phyloP scores from a whole-genome alignment of 2,888 invertebrate genomes.

The Dyspetes luteomarginatus region DNA sequence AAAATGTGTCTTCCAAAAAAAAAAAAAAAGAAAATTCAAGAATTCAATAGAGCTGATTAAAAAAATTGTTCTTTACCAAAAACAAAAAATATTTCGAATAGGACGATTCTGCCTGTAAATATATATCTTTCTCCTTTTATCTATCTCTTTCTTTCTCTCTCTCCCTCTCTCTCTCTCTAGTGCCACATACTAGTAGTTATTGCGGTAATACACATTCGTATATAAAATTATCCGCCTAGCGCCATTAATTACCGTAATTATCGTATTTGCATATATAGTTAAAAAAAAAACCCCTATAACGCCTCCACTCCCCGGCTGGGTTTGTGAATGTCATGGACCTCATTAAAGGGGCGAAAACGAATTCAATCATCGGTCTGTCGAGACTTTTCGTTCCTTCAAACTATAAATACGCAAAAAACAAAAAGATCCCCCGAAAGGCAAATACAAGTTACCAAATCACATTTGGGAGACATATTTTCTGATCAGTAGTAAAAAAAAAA shows the following conservation, averaged over 20 bases:
- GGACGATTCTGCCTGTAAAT: slow-evolving; percentile 80
- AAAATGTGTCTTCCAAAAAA: slow-evolving; percentile 93
- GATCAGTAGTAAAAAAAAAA: slow-evolving; percentile 70
- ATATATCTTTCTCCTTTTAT: slow-evolving; percentile 69
- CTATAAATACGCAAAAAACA: neutral
- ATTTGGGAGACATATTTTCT: slow-evolving; percentile 83
- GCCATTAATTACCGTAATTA: slow-evolving; percentile 77
- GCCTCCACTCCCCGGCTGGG: slow-evolving; percentile 81
- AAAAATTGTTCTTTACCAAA: slow-evolving; percentile 63
- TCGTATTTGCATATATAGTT: slow-evolving; percentile 71
- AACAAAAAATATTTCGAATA: slow-evolving; percentile 59
- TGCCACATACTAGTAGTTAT: slow-evolving; percentile 71
- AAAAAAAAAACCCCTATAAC: slow-evolving; percentile 72
- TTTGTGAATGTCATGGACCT: slow-evolving; percentile 81
- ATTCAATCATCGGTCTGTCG: slow-evolving; percentile 71
- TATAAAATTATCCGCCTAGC: slow-evolving; percentile 72
- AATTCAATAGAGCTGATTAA: slow-evolving; percentile 21
- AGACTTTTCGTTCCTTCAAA: slow-evolving; percentile 27
- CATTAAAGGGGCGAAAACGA: slow-evolving; percentile 82
- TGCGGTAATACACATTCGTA: slow-evolving; percentile 72
- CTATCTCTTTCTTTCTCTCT: slow-evolving; percentile 70
- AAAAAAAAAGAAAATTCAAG: slow-evolving; percentile 74
- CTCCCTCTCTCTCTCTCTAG: slow-evolving; percentile 76
- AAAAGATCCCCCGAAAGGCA: no score
- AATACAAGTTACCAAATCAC: slow-evolving; percentile 12